phyloP scores from a whole-genome alignment of 2,113 vertebrate genomes.

The Vulpes lagopus region DNA sequence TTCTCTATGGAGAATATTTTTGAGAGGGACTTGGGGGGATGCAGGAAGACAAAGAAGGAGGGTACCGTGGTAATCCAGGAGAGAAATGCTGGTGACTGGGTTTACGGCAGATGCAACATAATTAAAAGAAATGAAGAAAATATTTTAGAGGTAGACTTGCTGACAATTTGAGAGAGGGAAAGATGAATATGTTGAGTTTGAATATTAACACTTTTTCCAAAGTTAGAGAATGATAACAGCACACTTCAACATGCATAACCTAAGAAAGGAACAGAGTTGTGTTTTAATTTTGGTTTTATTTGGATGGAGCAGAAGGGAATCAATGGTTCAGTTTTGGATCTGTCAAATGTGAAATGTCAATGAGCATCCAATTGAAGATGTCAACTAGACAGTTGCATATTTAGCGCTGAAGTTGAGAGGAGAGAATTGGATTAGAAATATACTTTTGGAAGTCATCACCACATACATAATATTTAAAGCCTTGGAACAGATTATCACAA shows the following conservation, averaged over 20 bases:
- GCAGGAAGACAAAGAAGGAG: not conserved
- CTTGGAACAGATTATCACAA: conserved; percentile 40
- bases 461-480: conserved; percentile 53
- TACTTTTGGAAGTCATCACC: conserved; percentile 28
- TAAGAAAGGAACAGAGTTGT: not conserved
- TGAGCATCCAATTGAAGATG: not conserved
- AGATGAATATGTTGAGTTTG: not conserved
- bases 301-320: not conserved
- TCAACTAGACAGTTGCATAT: conserved; percentile 31
- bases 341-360: conserved; percentile 53
- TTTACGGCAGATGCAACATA: not conserved
- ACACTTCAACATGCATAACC: not conserved
- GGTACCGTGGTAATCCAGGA: not conserved
- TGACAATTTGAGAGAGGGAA: not conserved
- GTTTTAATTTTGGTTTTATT: conserved; percentile 36
- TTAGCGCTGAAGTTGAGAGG: conserved; percentile 5
- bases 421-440: conserved; percentile 43
- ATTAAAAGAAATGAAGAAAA: not conserved
- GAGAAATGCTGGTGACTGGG: not conserved
- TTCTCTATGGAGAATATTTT: not conserved
- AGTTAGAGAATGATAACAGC: not conserved
- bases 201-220: not conserved
- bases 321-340: not conserved
- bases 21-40: not conserved
- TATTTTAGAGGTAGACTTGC: not conserved